Base-by-base conservation (phyloP, 2,797 vertebrate species). In the Uromys caudimaculatus region DNA sequence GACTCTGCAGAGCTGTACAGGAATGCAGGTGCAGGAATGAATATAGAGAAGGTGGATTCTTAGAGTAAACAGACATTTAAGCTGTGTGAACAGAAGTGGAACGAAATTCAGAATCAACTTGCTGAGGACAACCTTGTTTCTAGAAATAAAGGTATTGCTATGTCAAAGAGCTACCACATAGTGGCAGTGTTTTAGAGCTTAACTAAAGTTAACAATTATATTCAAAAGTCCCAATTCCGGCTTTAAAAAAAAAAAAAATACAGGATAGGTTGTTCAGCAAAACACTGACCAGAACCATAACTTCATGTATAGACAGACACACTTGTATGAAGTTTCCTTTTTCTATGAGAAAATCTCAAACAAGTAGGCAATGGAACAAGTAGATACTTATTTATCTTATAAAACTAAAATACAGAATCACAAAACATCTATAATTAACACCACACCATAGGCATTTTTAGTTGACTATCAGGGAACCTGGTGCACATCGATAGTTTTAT, bases 151-250 rank as follows among this genome's bases (percentile, higher is more conserved):
- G 19, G 64, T 17, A 1, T 19, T 71, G 93, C 19, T 91, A 78
- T 91, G 96, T 94, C 86, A 94, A 32, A 44, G 41, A 97, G n/a
- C 84, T 73, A 96, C 98, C 98, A 98, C 98, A 98, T 92, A 93
- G 98, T 98, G 98, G 98, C 98, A 98, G 97, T 98, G 98, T 97
- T 97, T 95, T 91, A 97, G 98, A 98, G 85, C 96, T 52, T 97
- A 98, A 97, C 67, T 93, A 84, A 97, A 97, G 87, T 90, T 60
- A 94, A 92, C 69, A 83, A 35, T n/a, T 83, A 29, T 4, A 77
- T 94, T 94, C 44, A 52, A 35, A 90, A 93, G 69, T 96, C 12
- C 89, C 52, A 97, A 4, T 90, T 83, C 52, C 58, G 29, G 2
- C 71, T 79, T 69, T 77, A 69, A 69, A 62, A 78, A 79, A 27